Base-by-base conservation (phyloP, 2,113 vertebrate species). In the Pseudorhombus dupliciocellatus region DNA sequence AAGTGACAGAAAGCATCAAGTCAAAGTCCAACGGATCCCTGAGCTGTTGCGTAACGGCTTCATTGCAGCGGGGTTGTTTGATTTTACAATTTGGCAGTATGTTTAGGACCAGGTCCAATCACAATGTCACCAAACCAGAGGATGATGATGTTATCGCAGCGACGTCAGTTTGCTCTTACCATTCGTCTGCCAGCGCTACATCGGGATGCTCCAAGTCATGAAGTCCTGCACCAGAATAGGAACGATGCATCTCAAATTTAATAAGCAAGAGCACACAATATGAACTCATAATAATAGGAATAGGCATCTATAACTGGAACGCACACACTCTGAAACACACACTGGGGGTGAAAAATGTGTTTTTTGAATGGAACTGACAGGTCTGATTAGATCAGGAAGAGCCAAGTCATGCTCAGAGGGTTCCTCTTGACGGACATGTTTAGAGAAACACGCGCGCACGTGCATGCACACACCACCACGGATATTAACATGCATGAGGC, bases 191-290 rank as follows among this genome's bases (percentile, higher is more conserved):
- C 90, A 99, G 91, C 31, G 94, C 95, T 65, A 99, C 97, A 84
- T 99, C 97, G n/a, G 96, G 98, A 88, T 99, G 98, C 78, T 98
- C 98, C 94, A 99, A 93, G 92, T 99, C 98, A 91, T 98, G 97
- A 40, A 99, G 94, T 55, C 98, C 98, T 99, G 79, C 53, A 75
- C 94, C 37, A 86, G 56, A 83, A 82, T 26, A 52, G 72, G 65
- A 75, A 77, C 28, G 22, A 26, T 31, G 70, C 24, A 77, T 60
- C 70, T 75, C 24, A 58, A 64, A 79, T 52, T 65, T 63, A 81
- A 79, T 20, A 58, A 26, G 58, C 25, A 71, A 81, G 83, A 52
- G 46, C 28, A 37, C 72, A 77, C 21, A 44, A 77, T 7, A 48
- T 80, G 63, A 85, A 84, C 69, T 72, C 61, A 51, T 64, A 81